Conservation (phyloP, 2,888 invertebrate genomes). For the Lasioglossum pauxillum region DNA sequence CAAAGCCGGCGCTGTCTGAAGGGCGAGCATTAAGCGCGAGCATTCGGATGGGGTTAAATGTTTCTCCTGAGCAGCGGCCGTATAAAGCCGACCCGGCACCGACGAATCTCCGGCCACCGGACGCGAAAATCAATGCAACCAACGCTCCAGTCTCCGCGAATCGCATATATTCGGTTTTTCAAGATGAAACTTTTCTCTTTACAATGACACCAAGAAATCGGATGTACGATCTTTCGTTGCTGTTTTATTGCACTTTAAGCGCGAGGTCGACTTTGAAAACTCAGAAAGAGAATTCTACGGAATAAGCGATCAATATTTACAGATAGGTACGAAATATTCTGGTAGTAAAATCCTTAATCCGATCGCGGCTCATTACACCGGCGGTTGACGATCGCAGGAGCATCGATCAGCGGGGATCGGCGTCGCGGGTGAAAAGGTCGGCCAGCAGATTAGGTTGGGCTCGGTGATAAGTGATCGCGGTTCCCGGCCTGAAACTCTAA, state of each 20-base stretch:
- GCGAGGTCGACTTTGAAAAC: no score
- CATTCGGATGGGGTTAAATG: slow-evolving; percentile 12
- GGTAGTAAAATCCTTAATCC: not conserved
- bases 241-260: no score
- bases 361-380: not conserved
- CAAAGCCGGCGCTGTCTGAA: slow-evolving; percentile 11
- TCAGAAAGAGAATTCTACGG: no score
- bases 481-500: slow-evolving; percentile 82
- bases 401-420: slow-evolving; percentile 13
- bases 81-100: not conserved
- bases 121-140: slow-evolving; percentile 5
- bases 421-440: slow-evolving; percentile 25
- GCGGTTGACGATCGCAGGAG: not conserved
- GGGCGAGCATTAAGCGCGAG: slow-evolving; percentile 5
- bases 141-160: not conserved
- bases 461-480: slow-evolving; percentile 84
- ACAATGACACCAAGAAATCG: no score
- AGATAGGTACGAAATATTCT: not conserved
- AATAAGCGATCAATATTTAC: not conserved
- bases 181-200: no score
- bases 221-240: no score
- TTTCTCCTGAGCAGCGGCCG: slow-evolving; percentile 9
- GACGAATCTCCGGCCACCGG: slow-evolving; percentile 7
- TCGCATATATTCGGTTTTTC: not conserved
- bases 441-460: slow-evolving; percentile 74